Base-by-base conservation (phyloP, 2,797 vertebrate genomes). In the Vireo griseus region DNA sequence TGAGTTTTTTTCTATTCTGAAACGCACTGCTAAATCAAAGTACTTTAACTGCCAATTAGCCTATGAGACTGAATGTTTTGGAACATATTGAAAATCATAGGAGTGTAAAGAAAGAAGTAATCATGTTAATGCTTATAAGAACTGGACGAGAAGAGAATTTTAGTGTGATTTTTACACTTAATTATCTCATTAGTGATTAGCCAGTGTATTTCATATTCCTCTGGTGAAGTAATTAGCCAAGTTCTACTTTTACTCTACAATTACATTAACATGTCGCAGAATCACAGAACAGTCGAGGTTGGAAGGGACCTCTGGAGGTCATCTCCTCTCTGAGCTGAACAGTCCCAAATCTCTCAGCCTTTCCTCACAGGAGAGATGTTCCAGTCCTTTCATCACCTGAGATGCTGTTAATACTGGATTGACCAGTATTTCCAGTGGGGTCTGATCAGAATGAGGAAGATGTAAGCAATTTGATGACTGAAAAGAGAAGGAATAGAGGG, bases 161-260 rank as follows among this genome's bases (percentile, higher is more conserved):
- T 72, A 66, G 55, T 52, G 25, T 83, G 51, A 94, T 86, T 86
- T 90, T 85, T 74, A 87, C 11, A 88, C 89, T 82, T 89, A 94
- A 93, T 94, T 88, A 88, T 61, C 37, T 91, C 45, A 79, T 80
- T 75, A 90, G 66, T 84, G 78, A 95, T 88, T 93, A 91, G 35
- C 10, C 51, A 61, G 21, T 75, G 29, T 65, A 67, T 86, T 95
- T 77, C 26, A 63, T 74, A 92, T 80, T 75, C 57, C 50, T 88
- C 25, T 50, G n/a, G 35, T 83, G 40, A 90, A 81, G 28, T 22
- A 95, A 93, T 90, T 93, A 93, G 77, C 33, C 13, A 88, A 74
- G 47, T 9, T 91, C 54, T 47, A 81, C 66, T 51, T 88, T 86
- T 31, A 72, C 31, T 54, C 55, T 59, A n/a, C 22, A 80, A 45